Base-by-base conservation (phyloP, 1,140 invertebrate genomes). In the Lepidotrigona ventralis region DNA sequence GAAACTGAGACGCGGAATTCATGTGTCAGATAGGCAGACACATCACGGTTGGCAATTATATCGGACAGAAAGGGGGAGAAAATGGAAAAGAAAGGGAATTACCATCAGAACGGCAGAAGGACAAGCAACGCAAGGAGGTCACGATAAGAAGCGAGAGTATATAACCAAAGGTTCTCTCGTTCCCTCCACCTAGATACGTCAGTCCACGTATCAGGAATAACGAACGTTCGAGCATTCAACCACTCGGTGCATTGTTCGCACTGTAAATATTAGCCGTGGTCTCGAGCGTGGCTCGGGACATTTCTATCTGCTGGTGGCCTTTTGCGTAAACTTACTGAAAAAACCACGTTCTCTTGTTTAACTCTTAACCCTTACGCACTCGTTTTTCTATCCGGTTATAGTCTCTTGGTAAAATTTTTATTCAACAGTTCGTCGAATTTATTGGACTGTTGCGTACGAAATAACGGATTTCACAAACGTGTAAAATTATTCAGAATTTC, bases 181-280 rank as follows among this genome's bases (percentile, higher is more conserved):
- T 84, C 75, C 69, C 85, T 78, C 71, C 76, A 76, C 81, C 81
- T 83, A 84, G 83, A 86, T 83, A 88, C 84, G 86, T 86, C 85
- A 87, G 79, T 88, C 85, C 88, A 88, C 84, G 81, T 90, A 89
- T 88, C 85, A 83, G 85, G 76, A 88, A 89, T 88, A 89, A 90
- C 83, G 86, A 91, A 90, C 80, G 85, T 83, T 81, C 76, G 64
- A 86, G 88, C 75, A 90, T 91, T 90, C 75, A 89, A 84, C 54
- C 73, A 56, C 83, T 72, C 83, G 60, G 70, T 64, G 83, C 84
- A 92, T 92, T 92, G 91, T 92, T 91, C 88, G 71, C 81, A 60
- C 53, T 84, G 89, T 86, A 91, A 92, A 91, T 92, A 90, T 91
- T 91, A 89, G 75, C 81, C 58, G 54, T 66, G 39, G 86, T 90